A percentile compares a stretch with the other conserved stretches of the same genome.
These are phyloP conservation scores for Petroica traversi DNA, from an alignment of 2,113 vertebrate genomes.

Conservation along the genomic window DNA sequence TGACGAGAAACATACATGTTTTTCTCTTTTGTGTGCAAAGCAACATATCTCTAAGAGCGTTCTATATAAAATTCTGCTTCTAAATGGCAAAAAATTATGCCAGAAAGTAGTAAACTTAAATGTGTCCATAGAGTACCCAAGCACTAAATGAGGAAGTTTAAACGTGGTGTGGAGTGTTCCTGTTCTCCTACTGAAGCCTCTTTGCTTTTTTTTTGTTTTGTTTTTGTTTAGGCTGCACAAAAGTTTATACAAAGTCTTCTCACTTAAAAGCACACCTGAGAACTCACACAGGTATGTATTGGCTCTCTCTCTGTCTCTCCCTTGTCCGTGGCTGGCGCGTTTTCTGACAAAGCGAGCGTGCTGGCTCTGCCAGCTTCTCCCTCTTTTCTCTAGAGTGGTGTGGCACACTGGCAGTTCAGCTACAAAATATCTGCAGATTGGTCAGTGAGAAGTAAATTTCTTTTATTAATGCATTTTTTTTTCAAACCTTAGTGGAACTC, in stretches of 20 bases:
- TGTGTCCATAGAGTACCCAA: neutral
- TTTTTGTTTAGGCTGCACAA: constrained; percentile 85
- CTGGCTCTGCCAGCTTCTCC: constrained; percentile 53
- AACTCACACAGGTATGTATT: constrained; percentile 92
- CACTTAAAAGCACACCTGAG: constrained; percentile 97
- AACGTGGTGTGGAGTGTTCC: fast-evolving
- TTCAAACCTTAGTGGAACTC: neutral
- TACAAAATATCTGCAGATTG: constrained; percentile 9
- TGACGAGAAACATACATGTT: neutral
- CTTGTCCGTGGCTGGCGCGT: constrained; percentile 14
- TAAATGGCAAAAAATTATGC: neutral
- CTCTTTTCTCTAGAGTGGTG: constrained; percentile 14
- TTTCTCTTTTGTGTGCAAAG: constrained; percentile 15
- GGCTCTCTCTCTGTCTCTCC: neutral
- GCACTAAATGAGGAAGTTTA: neutral
- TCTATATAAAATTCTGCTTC: neutral
- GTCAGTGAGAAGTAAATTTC: neutral
- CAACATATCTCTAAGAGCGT: neutral
- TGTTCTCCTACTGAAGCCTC: neutral
- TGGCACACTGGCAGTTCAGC: constrained; percentile 6
- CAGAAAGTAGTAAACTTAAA: neutral
- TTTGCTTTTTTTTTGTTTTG: neutral
- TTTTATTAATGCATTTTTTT: neutral
- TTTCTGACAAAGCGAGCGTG: constrained; percentile 32
- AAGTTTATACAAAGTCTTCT: constrained; percentile 98